Evolutionary conservation across 2,797 vertebrate species (phyloP), one percentile per base, ranked within the genome.

Genomic region (Chrosomus eos): DNA sequence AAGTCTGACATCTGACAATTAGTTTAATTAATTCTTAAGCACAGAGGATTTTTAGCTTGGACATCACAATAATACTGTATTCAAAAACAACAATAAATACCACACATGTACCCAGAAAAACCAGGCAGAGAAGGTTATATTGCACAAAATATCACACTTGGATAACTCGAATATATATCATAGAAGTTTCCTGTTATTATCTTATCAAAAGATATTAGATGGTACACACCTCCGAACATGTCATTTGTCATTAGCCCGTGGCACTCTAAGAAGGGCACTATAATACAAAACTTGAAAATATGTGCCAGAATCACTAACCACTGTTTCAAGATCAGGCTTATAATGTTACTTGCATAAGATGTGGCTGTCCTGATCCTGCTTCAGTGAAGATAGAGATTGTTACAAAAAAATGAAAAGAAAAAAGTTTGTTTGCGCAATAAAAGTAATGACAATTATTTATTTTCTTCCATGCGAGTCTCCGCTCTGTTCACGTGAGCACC

Each of bases 131-230:
- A 75, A 86, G 36, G 84, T 40, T 89, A 88, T 92, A 93, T 95
- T 94, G 93, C 93, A 95, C 93, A 92, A 89, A 94, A 90, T 87
- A 73, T 90, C 84, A 92, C 91, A 76, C 76, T 72, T 28, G 2
- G 6, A 90, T 75, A 80, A 90, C 86, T 89, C 64, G 75, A 67
- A 84, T 36, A 53, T 78, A 80, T 28, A 53, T 78, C 70, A 82
- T 18, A 43, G 23, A 85, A 80, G 58, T 58, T 84, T 90, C 90
- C 33, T 80, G 70, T 86, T 87, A 74, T 60, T 74, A 83, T 80
- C 68, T 88, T 80, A 80, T 77, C 79, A 89, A 88, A 88, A 83
- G 33, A 81, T 82, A 89, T 88, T 40, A 8, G 43, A 55, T 76
- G 40, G 85, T 81, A 86, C 79, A 87, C 68, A 71, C 81, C 36